Base-by-base conservation (phyloP, 2,888 invertebrate genomes). In the Tetranychus piercei region DNA sequence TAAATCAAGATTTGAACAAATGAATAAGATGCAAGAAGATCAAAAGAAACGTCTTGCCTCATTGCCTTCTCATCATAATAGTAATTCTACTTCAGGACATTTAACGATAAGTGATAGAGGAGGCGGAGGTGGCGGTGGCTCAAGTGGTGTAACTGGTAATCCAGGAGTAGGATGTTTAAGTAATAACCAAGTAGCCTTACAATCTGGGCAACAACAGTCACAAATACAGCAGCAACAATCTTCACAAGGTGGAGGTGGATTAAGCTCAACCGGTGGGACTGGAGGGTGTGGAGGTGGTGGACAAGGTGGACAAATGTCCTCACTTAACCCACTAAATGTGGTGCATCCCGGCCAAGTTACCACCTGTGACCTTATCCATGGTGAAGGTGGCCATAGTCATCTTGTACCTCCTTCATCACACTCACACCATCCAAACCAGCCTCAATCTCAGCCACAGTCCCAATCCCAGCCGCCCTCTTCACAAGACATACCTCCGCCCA, bases 21-120 rank as follows among this genome's bases (percentile, higher is more conserved):
- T 79, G 75, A 78, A 77, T 66, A 79, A 79, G 74, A 74, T 78
- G 76, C 78, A 78, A 20, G 77, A 78, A 75, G 77, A 79, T 67
- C 78, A 78, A 67, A 76, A 78, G 23, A 79, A 78, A 71, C 67
- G 77, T 55, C 73, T 78, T 44, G 73, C 67, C 18, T 44, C 71
- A 71, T 20, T 44, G 69, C 69, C 69, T 23, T 23, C 69, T 20
- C 20, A 69, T 22, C 20, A 20, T 23, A 69, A 69, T 55, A 55
- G 55, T 3, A 55, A 55, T 55, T 55, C 55, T 15, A 55, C 55
- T 55, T 55, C 55, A 15, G 55, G 55, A 55, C 55, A 55, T 55
- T 55, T 55, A 55, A 55, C 55, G 15, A 15, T 55, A 55, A 55
- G 55, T 55, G 55, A 55, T 55, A 55, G 55, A 55, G 55, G 55